phyloP scores from a whole-genome alignment of 2,797 vertebrate genomes.

The Neomorphus geoffroyi region DNA sequence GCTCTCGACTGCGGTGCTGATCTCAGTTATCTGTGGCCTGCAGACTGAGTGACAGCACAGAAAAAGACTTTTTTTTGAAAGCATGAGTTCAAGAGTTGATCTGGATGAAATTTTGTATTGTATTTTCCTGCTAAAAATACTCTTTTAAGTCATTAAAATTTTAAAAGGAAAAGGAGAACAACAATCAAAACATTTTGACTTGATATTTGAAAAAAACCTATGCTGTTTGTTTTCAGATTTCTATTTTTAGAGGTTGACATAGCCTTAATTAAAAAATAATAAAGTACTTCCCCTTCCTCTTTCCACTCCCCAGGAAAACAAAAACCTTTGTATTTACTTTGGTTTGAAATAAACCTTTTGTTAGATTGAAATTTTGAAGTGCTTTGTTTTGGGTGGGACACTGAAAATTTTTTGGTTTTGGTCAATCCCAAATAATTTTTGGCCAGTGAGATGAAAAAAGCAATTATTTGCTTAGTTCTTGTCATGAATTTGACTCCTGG shows the following conservation, averaged over 20 bases:
- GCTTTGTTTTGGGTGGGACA: background rate
- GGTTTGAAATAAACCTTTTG: slow-evolving; percentile 34
- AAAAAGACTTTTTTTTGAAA: background rate
- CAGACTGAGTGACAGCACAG: background rate
- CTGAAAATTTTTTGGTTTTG: slow-evolving; percentile 16
- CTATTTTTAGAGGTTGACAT: slow-evolving; percentile 34
- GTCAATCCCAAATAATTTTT: slow-evolving; percentile 11
- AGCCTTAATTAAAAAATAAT: slow-evolving; percentile 44
- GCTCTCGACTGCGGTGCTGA: background rate
- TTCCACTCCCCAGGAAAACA: slow-evolving; percentile 30
- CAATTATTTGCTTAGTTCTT: slow-evolving; percentile 10
- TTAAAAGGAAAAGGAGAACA: background rate
- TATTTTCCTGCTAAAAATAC: background rate
- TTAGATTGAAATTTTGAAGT: background rate
- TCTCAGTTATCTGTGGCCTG: background rate
- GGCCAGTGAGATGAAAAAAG: background rate
- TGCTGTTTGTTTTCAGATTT: background rate
- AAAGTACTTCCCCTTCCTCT: slow-evolving; percentile 32
- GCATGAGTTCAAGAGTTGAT: background rate
- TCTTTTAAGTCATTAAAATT: background rate
- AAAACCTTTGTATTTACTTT: slow-evolving; percentile 45
- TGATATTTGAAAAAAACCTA: background rate
- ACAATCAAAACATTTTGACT: background rate
- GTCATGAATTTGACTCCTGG: background rate
- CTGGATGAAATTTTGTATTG: background rate